phyloP scores from a whole-genome alignment of 2,113 vertebrate genomes.

The Petrocephalus zakoni region DNA sequence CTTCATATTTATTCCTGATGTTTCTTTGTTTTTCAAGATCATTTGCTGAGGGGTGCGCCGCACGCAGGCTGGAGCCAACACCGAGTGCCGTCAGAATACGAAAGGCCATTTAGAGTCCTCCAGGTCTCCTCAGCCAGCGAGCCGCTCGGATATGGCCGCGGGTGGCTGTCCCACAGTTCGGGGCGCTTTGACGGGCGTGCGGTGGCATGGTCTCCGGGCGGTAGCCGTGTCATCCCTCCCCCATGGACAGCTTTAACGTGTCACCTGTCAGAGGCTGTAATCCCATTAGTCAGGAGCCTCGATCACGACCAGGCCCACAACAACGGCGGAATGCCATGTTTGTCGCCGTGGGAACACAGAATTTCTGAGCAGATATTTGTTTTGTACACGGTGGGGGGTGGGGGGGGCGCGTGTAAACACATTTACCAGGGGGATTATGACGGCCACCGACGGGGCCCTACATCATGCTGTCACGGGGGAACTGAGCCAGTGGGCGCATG shows the following conservation, averaged over 20 bases:
- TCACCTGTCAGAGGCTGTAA: neutral
- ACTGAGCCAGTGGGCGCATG: neutral
- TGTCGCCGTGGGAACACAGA: neutral
- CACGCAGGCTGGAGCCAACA: neutral
- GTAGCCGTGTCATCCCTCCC: neutral
- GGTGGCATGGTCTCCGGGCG: neutral
- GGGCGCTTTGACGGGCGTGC: neutral
- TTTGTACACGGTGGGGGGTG: neutral
- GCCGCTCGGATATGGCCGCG: neutral
- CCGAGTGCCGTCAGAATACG: neutral
- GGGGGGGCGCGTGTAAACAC: neutral
- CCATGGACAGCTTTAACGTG: neutral
- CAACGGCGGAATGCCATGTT: neutral
- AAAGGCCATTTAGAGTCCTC: neutral
- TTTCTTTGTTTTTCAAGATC: neutral
- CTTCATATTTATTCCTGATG: neutral
- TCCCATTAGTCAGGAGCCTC: neutral
- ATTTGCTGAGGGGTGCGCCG: neutral
- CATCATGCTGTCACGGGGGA: constrained; percentile 5
- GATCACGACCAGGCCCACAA: neutral
- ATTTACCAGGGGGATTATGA: neutral
- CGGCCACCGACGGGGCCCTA: neutral
- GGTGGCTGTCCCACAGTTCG: neutral
- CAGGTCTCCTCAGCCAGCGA: neutral
- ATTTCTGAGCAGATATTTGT: neutral